Evolutionary conservation across 1,140 invertebrate species (phyloP).

Genomic region (Orius laevigatus): DNA sequence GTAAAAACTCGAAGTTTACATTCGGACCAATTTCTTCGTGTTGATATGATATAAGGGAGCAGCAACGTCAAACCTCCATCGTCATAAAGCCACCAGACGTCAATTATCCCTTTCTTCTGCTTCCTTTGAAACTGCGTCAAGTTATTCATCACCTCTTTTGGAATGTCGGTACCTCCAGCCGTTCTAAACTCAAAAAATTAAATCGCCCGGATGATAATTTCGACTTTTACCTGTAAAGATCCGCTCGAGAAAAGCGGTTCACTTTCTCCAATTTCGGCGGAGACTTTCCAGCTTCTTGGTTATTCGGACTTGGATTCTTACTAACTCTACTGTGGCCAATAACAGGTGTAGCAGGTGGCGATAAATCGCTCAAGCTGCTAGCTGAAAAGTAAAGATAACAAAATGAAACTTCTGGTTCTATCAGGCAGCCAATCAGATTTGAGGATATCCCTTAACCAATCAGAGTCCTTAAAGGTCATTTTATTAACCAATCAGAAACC

Average conservation of each 20-base stretch:
- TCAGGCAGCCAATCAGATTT: background rate
- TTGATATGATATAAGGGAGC: constrained; percentile 80
- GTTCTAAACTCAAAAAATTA: constrained; percentile 7
- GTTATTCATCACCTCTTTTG: constrained; percentile 43
- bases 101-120: constrained; percentile 68
- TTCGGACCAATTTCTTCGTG: constrained; percentile 60
- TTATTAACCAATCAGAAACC: background rate
- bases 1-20: constrained; percentile 88
- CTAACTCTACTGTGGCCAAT: constrained; percentile 34
- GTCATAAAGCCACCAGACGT: constrained; percentile 98
- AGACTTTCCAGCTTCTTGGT: constrained; percentile 15
- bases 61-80: constrained; percentile 73
- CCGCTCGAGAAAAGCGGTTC: constrained; percentile 19
- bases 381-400: constrained; percentile 27
- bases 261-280: constrained; percentile 25
- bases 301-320: constrained; percentile 27
- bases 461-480: background rate
- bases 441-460: no score
- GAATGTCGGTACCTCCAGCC: constrained; percentile 10
- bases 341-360: constrained; percentile 34
- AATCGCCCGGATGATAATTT: background rate
- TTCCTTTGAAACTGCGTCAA: constrained; percentile 57
- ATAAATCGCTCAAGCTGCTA: constrained; percentile 48
- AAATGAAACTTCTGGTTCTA: background rate
- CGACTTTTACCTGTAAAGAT: constrained; percentile 18